A percentile compares a stretch with the other conserved stretches of the same genome.
phyloP scores from a whole-genome alignment of 64 coral and sea anemone species.

The Platygyra sinensis region DNA sequence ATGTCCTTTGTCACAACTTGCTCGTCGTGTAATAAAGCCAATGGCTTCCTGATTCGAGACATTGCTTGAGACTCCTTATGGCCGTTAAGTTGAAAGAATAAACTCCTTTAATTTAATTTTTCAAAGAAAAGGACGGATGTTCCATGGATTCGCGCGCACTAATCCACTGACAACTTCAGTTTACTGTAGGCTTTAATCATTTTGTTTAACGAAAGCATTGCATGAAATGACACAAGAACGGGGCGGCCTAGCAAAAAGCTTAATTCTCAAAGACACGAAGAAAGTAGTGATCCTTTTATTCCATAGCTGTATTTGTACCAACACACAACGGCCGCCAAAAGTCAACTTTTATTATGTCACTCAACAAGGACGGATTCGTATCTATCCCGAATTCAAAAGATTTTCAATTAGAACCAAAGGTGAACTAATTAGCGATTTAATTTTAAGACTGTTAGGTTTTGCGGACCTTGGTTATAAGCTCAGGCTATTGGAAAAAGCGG shows the following conservation, averaged over 20 bases:
- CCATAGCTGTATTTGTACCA: not conserved
- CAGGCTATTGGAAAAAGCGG: slow-evolving; percentile 4
- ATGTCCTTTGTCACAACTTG: slow-evolving; percentile 10
- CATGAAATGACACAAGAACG: slow-evolving; percentile 31
- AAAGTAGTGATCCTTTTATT: slow-evolving; percentile 1
- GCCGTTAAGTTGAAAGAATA: slow-evolving; percentile 14
- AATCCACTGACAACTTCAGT: slow-evolving; percentile 39
- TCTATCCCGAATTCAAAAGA: slow-evolving; percentile 22
- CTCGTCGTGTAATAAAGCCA: not conserved
- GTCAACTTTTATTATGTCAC: slow-evolving; percentile 16
- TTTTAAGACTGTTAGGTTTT: slow-evolving; percentile 42
- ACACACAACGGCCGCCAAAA: not conserved
- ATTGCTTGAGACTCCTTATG: slow-evolving; percentile 10
- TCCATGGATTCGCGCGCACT: not conserved
- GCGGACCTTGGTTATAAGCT: slow-evolving; percentile 9
- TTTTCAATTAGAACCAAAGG: slow-evolving; percentile 49
- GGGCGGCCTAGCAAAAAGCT: not conserved
- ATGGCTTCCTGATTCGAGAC: slow-evolving; percentile 19
- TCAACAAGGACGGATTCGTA: slow-evolving; percentile 1
- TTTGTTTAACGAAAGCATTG: slow-evolving; percentile 32
- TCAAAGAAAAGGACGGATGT: slow-evolving; percentile 34
- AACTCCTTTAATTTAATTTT: slow-evolving; percentile 43
- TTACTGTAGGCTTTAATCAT: slow-evolving; percentile 38
- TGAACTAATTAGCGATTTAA: slow-evolving; percentile 38
- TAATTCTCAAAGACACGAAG: slow-evolving; percentile 17